phyloP scores from a whole-genome alignment of 2,113 vertebrate species.

The Uria aalge region DNA sequence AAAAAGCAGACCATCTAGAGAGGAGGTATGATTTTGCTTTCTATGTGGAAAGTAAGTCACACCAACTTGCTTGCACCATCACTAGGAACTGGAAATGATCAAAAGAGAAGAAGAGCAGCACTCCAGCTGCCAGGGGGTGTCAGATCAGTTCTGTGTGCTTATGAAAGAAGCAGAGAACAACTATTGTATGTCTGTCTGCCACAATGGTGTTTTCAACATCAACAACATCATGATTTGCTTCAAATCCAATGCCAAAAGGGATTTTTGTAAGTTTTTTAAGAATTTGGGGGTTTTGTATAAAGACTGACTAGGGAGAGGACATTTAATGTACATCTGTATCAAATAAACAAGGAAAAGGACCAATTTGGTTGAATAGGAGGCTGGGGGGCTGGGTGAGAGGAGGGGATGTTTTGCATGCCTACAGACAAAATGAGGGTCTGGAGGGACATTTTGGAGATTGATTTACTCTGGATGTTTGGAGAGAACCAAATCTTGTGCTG shows the following conservation, averaged over 20 bases:
- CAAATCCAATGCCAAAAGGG: not conserved
- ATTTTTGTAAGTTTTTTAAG: not conserved
- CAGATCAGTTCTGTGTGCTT: not conserved
- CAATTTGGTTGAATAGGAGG: not conserved
- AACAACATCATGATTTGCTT: not conserved
- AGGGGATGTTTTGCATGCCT: not conserved
- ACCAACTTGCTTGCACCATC: not conserved
- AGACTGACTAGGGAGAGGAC: not conserved
- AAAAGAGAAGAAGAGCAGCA: not conserved
- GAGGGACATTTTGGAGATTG: not conserved
- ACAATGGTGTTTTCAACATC: not conserved
- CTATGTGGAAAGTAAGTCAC: not conserved
- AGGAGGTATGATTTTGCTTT: not conserved
- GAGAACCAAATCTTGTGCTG: not conserved
- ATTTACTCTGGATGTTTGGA: not conserved
- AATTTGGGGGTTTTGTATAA: accelerated
- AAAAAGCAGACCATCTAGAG: not conserved
- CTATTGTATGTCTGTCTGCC: not conserved
- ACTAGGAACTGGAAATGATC: not conserved
- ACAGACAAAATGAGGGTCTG: not conserved
- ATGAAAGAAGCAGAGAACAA: not conserved
- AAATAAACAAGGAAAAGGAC: not conserved
- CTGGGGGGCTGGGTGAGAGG: accelerated
- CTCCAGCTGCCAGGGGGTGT: not conserved
- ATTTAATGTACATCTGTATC: not conserved